These are phyloP conservation scores for Drosophila obscura DNA, from an alignment of 1,140 invertebrate species.

Conservation along the genomic window DNA sequence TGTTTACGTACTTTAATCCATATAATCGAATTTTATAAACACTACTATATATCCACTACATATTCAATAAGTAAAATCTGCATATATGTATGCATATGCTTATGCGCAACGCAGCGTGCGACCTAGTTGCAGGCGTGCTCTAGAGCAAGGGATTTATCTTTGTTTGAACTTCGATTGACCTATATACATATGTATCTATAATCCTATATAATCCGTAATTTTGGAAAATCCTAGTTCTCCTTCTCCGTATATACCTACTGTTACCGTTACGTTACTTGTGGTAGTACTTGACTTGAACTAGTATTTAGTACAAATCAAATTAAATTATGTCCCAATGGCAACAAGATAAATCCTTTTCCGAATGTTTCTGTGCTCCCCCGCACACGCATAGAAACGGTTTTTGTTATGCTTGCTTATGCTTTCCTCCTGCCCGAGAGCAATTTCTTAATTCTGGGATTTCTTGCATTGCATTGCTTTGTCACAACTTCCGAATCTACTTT, in stretches of 20 bases:
- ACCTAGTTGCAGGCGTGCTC: slow-evolving; percentile 55
- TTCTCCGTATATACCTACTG: neutral
- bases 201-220: slow-evolving; percentile 3
- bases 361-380: slow-evolving; percentile 24
- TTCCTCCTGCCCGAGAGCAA: slow-evolving; percentile 39
- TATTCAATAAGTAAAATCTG: slow-evolving; percentile 48
- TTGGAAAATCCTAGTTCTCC: slow-evolving; percentile 17
- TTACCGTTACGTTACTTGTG: slow-evolving; percentile 19
- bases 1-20: slow-evolving; percentile 55
- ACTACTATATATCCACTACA: slow-evolving; percentile 35
- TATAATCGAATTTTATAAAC: slow-evolving; percentile 58
- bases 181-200: neutral
- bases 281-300: slow-evolving; percentile 26
- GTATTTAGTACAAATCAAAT: slow-evolving; percentile 8
- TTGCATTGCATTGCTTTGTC: slow-evolving; percentile 62
- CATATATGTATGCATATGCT: slow-evolving; percentile 66
- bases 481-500: slow-evolving; percentile 29
- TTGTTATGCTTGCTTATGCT: slow-evolving; percentile 50
- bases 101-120: slow-evolving; percentile 28
- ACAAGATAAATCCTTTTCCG: slow-evolving; percentile 74
- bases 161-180: slow-evolving; percentile 27
- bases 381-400: slow-evolving; percentile 24
- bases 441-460: slow-evolving; percentile 30
- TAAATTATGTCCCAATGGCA: slow-evolving; percentile 12
- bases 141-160: slow-evolving; percentile 79